Base-by-base conservation (phyloP, 2,888 invertebrate genomes). In the Pseudoips prasinana region DNA sequence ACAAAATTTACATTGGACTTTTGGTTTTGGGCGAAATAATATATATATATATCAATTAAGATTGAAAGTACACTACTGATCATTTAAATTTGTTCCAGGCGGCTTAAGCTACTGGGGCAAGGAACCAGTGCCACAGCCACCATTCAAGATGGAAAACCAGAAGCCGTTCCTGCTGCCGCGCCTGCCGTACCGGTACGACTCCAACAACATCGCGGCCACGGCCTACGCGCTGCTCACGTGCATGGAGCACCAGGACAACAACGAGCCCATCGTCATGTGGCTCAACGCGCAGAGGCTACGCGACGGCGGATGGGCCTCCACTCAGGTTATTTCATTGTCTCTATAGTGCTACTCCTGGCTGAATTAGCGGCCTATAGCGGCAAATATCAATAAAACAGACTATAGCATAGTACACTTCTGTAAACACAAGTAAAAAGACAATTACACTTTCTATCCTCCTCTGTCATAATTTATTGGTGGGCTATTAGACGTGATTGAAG, bases 201-300 rank as follows among this genome's bases (percentile, higher is more conserved):
- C 96, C 0, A 94, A 95, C 68, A 98, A 98, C 73, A 94, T 98
- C 25, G 97, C 97, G 65, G 93, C 98, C 0, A 98, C 98, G 0
- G 95, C 98, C 0, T 98, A 97, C 73, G 98, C 96, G 0, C 83
- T 98, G 28, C 86, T 98, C 58, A 94, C 96, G 0, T 96, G 97
- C 69, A 96, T 96, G 44, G 94, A 94, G 17, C 91, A 96, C 8
- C 94, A 96, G 71, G 96, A 96, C 65, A 91, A 93, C 58, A 92
- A 95, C 38, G 96, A 97, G 64, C 92, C 94, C 1, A 96, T 97
- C 52, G 96, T 97, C 6, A 93, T 94, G 71, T 97, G 97, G 97
- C 85, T 97, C 23, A 97, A 97, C 72, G 91, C 96, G 0, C 97
- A 97, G 72, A 89, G 97, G 31, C 84, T 97, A 3, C 92, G 93